Conservation (phyloP, 2,888 invertebrate species). For the Cephus runcator region DNA sequence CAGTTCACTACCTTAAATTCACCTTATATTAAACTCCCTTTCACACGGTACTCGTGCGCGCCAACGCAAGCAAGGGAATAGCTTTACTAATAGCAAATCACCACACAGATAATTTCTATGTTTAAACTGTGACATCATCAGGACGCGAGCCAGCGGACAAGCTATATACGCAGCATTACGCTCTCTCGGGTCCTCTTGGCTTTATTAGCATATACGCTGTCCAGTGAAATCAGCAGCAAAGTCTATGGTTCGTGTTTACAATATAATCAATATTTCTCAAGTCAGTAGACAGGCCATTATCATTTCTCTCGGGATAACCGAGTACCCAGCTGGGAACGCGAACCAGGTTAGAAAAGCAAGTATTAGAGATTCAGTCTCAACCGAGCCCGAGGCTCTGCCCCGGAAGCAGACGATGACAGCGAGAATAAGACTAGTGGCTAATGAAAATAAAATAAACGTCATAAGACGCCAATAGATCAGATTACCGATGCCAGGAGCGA, state of each 20-base stretch:
- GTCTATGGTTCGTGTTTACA: neutral
- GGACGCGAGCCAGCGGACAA: constrained; percentile 42
- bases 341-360: neutral
- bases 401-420: neutral
- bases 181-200: neutral
- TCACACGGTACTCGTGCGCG: no score
- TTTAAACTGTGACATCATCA: constrained; percentile 60
- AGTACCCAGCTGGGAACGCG: neutral
- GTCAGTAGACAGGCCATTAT: neutral
- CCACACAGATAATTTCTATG: constrained; percentile 48
- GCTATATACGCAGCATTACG: constrained; percentile 14
- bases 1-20: neutral
- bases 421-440: neutral
- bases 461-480: neutral
- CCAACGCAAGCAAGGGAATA: neutral
- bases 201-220: neutral
- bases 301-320: neutral
- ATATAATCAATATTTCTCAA: neutral
- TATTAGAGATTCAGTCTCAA: neutral
- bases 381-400: neutral
- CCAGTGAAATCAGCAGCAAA: neutral
- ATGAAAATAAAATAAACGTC: neutral
- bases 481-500: neutral
- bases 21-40: neutral
- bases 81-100: constrained; percentile 14